Conservation (phyloP, 2,113 vertebrate genomes). For the Tupaia chinensis region DNA sequence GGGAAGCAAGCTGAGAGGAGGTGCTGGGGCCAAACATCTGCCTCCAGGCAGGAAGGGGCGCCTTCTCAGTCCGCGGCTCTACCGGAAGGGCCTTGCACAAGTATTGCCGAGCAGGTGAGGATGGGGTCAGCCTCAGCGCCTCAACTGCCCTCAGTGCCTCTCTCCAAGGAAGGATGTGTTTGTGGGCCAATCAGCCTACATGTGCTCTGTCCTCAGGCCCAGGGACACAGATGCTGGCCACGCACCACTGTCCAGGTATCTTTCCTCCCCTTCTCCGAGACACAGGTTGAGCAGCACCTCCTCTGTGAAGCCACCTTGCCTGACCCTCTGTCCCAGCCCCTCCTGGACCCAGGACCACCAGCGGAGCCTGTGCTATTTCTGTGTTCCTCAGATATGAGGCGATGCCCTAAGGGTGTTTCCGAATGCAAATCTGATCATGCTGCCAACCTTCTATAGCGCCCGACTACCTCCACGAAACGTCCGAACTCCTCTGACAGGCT, state of each 20-base stretch:
- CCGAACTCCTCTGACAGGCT: background rate
- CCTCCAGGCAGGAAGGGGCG: no score
- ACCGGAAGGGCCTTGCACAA: background rate
- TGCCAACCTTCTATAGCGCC: background rate
- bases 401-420: no score
- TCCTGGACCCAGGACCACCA: accelerated
- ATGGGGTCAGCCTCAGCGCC: background rate
- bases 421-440: background rate
- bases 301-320: background rate
- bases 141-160: background rate
- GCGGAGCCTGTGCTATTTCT: background rate
- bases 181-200: background rate
- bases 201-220: background rate
- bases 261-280: background rate
- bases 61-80: background rate
- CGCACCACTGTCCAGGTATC: background rate
- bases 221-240: background rate
- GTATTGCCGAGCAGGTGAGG: background rate
- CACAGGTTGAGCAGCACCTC: background rate
- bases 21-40: background rate
- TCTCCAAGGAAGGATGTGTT: background rate
- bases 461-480: accelerated
- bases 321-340: accelerated
- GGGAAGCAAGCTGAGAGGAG: background rate
- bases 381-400: accelerated